phyloP scores from a whole-genome alignment of 1,140 invertebrate species.

The Eubasilissa regina region DNA sequence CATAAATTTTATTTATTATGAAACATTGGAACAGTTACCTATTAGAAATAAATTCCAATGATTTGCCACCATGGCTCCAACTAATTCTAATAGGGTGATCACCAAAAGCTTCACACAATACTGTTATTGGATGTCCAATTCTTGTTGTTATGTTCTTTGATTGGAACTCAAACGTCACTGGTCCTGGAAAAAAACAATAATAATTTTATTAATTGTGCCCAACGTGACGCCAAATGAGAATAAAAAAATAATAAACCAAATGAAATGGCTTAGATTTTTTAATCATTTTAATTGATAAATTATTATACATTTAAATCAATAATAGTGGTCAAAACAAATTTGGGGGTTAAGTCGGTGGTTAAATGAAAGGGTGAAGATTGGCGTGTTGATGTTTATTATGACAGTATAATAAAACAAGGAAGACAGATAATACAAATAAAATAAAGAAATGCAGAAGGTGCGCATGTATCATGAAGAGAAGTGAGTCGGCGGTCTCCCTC shows the following conservation, averaged over 20 bases:
- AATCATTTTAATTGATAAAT: background rate
- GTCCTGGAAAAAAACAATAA: conserved; percentile 74
- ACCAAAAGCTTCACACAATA: conserved; percentile 89
- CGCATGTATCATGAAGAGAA: too few species aligned
- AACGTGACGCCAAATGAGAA: background rate
- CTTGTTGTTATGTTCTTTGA: conserved; percentile 80
- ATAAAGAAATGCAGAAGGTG: too few species aligned
- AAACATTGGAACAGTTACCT: conserved; percentile 63
- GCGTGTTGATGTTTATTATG: too few species aligned
- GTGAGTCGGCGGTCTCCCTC: too few species aligned
- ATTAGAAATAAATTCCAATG: conserved; percentile 75
- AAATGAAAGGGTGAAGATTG: too few species aligned
- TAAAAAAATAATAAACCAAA: background rate
- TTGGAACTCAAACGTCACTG: conserved; percentile 83
- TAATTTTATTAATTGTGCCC: background rate
- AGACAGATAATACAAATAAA: too few species aligned
- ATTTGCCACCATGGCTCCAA: conserved; percentile 82
- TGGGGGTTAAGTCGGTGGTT: too few species aligned
- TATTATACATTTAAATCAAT: background rate
- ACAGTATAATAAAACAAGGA: too few species aligned
- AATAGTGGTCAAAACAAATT: too few species aligned
- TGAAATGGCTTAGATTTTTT: background rate
- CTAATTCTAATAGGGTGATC: conserved; percentile 87
- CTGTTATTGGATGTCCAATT: conserved; percentile 77
- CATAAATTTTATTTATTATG: too few species aligned